Base-by-base conservation (phyloP, 2,888 invertebrate genomes). In the Nowickia ferox region DNA sequence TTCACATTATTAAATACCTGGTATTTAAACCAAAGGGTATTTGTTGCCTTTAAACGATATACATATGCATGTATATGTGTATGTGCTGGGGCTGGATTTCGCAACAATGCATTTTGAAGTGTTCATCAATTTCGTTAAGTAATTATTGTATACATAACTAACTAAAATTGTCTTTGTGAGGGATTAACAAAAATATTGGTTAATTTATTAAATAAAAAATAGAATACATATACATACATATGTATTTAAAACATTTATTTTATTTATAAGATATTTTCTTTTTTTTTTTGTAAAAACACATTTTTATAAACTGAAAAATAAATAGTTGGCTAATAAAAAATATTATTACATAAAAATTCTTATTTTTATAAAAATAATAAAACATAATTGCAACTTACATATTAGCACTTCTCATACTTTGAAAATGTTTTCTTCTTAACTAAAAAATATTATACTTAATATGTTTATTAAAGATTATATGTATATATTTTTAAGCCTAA, bases 221-320 rank as follows among this genome's bases (percentile, higher is more conserved):
- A 30, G 30, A 6, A 30, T 4, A 48, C 1, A n/a, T 48, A 13
- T 3, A 48, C 4, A 30, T 4, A 30, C 4, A 53, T 63, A 15
- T 22, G 44, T 19, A 74, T 69, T 61, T 69, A 63, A 76, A 76
- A 68, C 68, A 42, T 72, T 55, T 48, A 66, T 66, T 78, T 75
- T 44, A 59, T 72, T 72, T 48, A 59, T 53, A 15, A 51, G 61
- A n/a, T n/a, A 15, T 51, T 53, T 19, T 17, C 53, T 42, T 55
- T 72, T 63, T 75, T 46, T 78, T 75, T 65, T 76, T 17, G 42
- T 76, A 79, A 83, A 86, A 83, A 83, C 61, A 65, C 46, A 81
- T 57, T 79, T 85, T 76, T 83, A 83, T 75, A 80, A 85, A 86
- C 59, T 86, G 66, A 83, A 83, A 83, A 86, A 86, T 86, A 83